Evolutionary conservation across 2,797 vertebrate species (phyloP).

Genomic region (Myiothlypis chrysogaster): DNA sequence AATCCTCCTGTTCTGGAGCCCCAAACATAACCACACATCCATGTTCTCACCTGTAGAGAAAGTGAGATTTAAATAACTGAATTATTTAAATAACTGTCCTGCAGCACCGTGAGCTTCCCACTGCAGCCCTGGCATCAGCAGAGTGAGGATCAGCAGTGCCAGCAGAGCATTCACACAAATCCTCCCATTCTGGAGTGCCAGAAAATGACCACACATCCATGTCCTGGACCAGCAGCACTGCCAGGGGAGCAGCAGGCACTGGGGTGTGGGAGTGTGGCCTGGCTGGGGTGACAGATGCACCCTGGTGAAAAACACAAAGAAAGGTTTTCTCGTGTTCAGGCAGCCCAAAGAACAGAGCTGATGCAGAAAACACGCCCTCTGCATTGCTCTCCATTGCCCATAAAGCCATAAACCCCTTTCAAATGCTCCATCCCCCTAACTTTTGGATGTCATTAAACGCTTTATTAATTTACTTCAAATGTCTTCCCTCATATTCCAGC

Average conservation of each 20-base stretch:
- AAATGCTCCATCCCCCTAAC: slow-evolving; percentile 9
- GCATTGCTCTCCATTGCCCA: background rate
- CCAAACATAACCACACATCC: too few species aligned
- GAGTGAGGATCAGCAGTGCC: background rate
- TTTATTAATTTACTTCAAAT: slow-evolving; percentile 45
- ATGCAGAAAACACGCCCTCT: slow-evolving; percentile 41
- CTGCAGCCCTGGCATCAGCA: background rate
- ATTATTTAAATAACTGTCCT: background rate
- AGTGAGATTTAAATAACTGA: background rate
- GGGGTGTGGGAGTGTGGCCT: background rate
- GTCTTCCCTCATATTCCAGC: background rate
- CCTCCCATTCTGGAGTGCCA: rapidly evolving
- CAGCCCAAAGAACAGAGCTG: background rate
- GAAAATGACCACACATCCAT: rapidly evolving
- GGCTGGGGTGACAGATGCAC: background rate
- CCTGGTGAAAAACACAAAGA: background rate
- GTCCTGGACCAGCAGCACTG: background rate
- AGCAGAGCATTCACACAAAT: rapidly evolving
- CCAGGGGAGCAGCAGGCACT: background rate
- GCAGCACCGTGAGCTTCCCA: background rate
- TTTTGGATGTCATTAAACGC: slow-evolving; percentile 31
- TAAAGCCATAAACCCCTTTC: slow-evolving; percentile 18
- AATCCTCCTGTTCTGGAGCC: too few species aligned
- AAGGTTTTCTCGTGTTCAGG: background rate
- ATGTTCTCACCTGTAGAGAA: background rate